A percentile compares a stretch with the other conserved stretches of the same genome.
Evolutionary conservation across 2,888 invertebrate species (phyloP).

Genomic region (Alcis repandata): DNA sequence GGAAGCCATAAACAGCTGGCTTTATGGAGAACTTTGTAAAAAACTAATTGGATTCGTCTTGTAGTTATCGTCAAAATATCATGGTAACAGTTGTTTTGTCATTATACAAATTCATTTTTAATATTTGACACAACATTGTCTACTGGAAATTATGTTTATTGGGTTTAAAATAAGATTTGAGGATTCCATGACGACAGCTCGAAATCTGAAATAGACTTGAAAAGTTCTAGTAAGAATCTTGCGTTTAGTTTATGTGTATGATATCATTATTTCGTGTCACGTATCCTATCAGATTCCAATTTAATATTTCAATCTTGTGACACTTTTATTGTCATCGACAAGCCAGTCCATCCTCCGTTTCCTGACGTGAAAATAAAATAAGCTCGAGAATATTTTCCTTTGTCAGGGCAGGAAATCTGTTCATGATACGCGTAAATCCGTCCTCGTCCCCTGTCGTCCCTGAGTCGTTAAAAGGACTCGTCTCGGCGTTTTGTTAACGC

Average conservation of each 20-base stretch:
- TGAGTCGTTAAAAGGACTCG: constrained; percentile 80
- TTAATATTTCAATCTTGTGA: constrained; percentile 55
- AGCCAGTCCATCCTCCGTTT: constrained; percentile 55
- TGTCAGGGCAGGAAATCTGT: constrained; percentile 82
- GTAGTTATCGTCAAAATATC: constrained; percentile 60
- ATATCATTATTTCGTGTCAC: constrained; percentile 43
- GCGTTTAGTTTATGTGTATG: constrained; percentile 48
- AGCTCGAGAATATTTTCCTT: constrained; percentile 74
- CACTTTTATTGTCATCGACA: constrained; percentile 59
- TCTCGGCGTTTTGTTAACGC: constrained; percentile 80
- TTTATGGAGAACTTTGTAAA: constrained; percentile 53
- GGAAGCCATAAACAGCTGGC: constrained; percentile 83
- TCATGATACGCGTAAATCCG: constrained; percentile 83
- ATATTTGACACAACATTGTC: background rate
- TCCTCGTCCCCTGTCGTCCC: constrained; percentile 81
- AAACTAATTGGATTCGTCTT: constrained; percentile 47
- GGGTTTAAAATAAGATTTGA: constrained; percentile 36
- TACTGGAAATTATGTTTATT: background rate
- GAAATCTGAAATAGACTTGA: background rate
- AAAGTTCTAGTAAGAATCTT: constrained; percentile 13
- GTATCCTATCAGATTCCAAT: constrained; percentile 43
- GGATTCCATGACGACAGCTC: background rate
- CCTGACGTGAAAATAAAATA: constrained; percentile 69
- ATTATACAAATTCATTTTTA: constrained; percentile 48
- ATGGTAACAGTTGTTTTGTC: constrained; percentile 57